Evolutionary conservation across 2,888 invertebrate genomes (phyloP).

Genomic region (Morpho helenor): DNA sequence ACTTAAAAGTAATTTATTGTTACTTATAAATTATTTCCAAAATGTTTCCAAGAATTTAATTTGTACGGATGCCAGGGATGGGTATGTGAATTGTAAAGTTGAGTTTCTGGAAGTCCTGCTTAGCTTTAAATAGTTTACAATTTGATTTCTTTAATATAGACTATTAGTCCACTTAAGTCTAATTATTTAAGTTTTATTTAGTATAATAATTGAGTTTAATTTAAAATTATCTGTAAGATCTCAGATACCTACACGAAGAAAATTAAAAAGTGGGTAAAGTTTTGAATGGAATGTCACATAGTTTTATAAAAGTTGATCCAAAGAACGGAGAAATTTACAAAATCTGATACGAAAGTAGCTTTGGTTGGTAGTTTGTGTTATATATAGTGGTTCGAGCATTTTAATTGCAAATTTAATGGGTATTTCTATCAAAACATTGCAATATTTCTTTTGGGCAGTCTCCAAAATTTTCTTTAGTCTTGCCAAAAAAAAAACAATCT

Average conservation of each 20-base stretch:
- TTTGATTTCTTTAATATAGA: constrained; percentile 35
- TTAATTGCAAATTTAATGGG: constrained; percentile 5
- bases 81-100: constrained; percentile 36
- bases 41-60: constrained; percentile 58
- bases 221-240: constrained; percentile 24
- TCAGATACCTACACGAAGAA: constrained; percentile 16
- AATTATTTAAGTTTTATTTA: constrained; percentile 30
- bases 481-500: too few species aligned
- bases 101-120: constrained; percentile 63
- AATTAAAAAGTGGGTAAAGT: constrained; percentile 19
- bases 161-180: constrained; percentile 32
- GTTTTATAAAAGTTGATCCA: constrained; percentile 19
- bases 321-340: constrained; percentile 12
- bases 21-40: constrained; percentile 73
- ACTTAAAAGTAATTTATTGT: constrained; percentile 73
- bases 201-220: constrained; percentile 24
- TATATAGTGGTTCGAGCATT: constrained; percentile 6
- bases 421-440: too few species aligned
- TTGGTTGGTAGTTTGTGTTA: background rate
- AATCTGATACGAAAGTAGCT: constrained; percentile 1
- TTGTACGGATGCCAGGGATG: constrained; percentile 48
- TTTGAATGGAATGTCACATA: constrained; percentile 12
- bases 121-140: constrained; percentile 71
- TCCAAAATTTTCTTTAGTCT: too few species aligned
- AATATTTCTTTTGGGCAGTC: too few species aligned